Percentiles rank a stretch among this genome's conserved stretches.
Evolutionary conservation across 2,888 invertebrate genomes (phyloP).

Genomic region (Tigriopus californicus): DNA sequence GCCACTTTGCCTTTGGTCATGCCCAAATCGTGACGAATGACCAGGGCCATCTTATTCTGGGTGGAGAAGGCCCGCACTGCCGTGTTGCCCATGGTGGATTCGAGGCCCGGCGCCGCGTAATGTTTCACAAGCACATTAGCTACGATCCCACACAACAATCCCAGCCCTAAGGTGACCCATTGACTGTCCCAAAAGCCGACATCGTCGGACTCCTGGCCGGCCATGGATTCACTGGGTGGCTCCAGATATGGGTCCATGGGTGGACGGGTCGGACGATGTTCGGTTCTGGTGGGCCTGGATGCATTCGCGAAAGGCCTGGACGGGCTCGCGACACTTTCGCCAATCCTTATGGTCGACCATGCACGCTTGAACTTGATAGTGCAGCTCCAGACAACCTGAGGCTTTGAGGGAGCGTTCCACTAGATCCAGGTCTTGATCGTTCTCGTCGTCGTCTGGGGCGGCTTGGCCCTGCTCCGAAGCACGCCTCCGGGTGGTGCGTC

Average conservation of each 20-base stretch:
- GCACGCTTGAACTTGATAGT: background rate
- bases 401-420: background rate
- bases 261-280: too few species aligned
- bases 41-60: slow-evolving; percentile 49
- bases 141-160: background rate
- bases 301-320: background rate
- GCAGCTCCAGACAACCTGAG: background rate
- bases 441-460: too few species aligned
- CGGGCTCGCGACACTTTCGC: background rate
- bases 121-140: background rate
- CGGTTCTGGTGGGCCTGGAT: background rate
- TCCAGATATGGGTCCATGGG: too few species aligned
- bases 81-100: too few species aligned
- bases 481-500: too few species aligned
- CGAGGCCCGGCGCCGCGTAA: too few species aligned
- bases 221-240: too few species aligned
- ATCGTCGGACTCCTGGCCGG: too few species aligned
- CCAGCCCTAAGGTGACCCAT: background rate
- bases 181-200: background rate
- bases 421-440: background rate
- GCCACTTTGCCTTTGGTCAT: slow-evolving; percentile 87
- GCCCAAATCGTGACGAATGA: slow-evolving; percentile 67
- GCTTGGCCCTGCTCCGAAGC: too few species aligned
- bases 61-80: too few species aligned
- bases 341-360: background rate